Evolutionary conservation across 2,797 vertebrate genomes (phyloP).

Genomic region (Aplochiton taeniatus): DNA sequence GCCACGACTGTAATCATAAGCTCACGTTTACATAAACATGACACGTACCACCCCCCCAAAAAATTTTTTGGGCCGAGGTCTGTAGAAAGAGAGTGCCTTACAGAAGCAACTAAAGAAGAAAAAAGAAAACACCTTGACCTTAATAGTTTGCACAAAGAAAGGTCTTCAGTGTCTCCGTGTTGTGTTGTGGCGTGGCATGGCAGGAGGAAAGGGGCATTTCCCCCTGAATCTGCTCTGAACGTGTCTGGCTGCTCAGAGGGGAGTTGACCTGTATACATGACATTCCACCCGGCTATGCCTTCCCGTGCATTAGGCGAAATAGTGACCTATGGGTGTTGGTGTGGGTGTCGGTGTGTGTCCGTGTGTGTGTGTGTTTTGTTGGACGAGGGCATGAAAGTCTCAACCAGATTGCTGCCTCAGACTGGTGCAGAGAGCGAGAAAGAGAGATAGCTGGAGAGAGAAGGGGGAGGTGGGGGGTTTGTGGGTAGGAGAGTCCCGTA

Average conservation of each 20-base stretch:
- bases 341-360: conserved; percentile 28
- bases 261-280: conserved; percentile 66
- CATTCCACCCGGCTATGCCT: conserved; percentile 66
- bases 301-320: conserved; percentile 40
- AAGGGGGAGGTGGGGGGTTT: background rate
- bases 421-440: conserved; percentile 6
- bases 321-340: conserved; percentile 65
- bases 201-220: conserved; percentile 34
- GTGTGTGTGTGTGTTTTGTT: too few relatives aligned
- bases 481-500: conserved; percentile 60
- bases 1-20: too few relatives aligned
- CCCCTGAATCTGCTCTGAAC: conserved; percentile 59
- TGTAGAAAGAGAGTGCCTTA: background rate
- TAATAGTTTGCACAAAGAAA: conserved; percentile 34
- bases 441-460: conserved; percentile 21
- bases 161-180: conserved; percentile 19
- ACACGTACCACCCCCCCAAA: too few relatives aligned
- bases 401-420: too few relatives aligned
- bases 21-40: too few relatives aligned
- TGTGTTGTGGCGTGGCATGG: conserved; percentile 37
- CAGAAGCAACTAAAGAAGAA: too few relatives aligned
- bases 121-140: too few relatives aligned
- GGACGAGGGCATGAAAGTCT: too few relatives aligned
- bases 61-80: too few relatives aligned
- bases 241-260: conserved; percentile 56